Evolutionary conservation across 2,888 invertebrate species (phyloP).

Genomic region (Petrophora chlorosata): DNA sequence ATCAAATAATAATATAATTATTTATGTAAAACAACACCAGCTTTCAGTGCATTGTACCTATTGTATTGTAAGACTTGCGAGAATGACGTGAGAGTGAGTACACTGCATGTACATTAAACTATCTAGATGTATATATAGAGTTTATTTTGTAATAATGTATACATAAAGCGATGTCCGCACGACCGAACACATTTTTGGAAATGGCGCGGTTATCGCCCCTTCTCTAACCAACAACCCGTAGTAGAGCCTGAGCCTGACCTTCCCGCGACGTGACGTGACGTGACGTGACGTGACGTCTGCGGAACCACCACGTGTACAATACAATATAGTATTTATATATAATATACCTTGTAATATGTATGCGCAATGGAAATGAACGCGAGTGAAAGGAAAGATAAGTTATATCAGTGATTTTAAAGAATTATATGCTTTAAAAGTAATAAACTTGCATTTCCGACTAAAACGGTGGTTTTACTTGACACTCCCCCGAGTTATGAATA

Average conservation of each 20-base stretch:
- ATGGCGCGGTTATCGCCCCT: too few species aligned
- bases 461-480: not conserved
- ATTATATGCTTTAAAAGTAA: conserved; percentile 75
- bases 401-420: conserved; percentile 59
- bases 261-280: too few species aligned
- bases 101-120: conserved; percentile 21
- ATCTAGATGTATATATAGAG: conserved; percentile 57
- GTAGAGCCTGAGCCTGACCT: too few species aligned
- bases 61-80: not conserved
- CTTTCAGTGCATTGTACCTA: not conserved
- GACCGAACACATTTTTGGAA: too few species aligned
- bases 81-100: not conserved
- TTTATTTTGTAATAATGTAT: conserved; percentile 60
- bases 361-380: conserved; percentile 25
- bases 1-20: not conserved
- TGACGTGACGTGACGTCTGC: too few species aligned
- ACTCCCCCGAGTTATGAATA: too few species aligned
- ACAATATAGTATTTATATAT: too few species aligned
- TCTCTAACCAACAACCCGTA: too few species aligned
- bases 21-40: not conserved
- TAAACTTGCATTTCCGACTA: conserved; percentile 73
- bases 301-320: too few species aligned
- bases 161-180: too few species aligned
- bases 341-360: not conserved
- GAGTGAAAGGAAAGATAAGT: conserved; percentile 49